These are phyloP conservation scores for Upupa epops DNA, from an alignment of 2,113 vertebrate species.

Conservation along the genomic window DNA sequence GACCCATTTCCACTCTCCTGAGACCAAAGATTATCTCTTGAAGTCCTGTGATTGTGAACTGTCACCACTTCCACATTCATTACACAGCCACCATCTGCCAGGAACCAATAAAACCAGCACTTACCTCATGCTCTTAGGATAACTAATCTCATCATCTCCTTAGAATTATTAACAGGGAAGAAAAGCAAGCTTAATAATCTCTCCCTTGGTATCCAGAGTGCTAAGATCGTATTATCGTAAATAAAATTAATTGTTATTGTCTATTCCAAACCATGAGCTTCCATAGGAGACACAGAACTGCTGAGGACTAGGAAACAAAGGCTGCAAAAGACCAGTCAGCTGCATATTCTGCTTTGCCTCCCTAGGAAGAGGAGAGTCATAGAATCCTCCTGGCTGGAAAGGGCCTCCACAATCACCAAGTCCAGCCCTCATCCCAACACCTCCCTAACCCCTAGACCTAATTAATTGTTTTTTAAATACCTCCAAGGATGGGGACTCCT, in stretches of 20 bases:
- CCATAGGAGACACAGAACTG: not conserved
- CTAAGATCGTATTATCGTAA: not conserved
- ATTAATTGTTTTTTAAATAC: no score
- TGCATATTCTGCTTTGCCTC: not conserved
- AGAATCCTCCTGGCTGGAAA: no score
- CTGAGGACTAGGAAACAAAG: not conserved
- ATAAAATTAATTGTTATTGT: not conserved
- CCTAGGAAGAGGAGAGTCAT: not conserved
- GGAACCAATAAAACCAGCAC: not conserved
- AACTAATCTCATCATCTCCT: constrained; percentile 43
- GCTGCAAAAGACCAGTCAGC: not conserved
- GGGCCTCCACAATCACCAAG: no score
- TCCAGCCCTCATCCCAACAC: no score
- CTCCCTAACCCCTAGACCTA: no score
- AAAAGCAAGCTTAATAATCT: constrained; percentile 8
- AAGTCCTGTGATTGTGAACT: not conserved
- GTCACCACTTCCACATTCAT: constrained; percentile 31
- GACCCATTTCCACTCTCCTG: not conserved
- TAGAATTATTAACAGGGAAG: not conserved
- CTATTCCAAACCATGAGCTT: not conserved
- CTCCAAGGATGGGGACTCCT: no score
- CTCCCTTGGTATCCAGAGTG: not conserved
- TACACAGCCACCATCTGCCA: constrained; percentile 42
- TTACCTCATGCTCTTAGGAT: constrained; percentile 6
- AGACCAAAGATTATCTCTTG: not conserved